Evolutionary conservation across 1,140 invertebrate genomes (phyloP), one percentile per base, ranked within the genome.

Genomic region (Gryon sp.): DNA sequence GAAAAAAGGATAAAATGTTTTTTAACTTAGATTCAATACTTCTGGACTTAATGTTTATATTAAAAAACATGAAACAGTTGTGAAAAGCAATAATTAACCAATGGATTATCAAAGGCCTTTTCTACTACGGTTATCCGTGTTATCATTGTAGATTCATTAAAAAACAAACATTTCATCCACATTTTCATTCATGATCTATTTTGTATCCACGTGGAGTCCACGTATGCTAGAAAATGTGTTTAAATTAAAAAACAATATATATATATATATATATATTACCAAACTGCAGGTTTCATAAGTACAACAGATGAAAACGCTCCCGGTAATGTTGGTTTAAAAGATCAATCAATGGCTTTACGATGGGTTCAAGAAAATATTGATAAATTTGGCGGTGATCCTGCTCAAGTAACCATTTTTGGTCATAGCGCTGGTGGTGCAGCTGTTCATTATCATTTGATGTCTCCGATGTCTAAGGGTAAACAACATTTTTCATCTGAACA

Each of bases 361-460:
- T 92, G 91, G 91, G 84, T 92, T 2, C 82, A 89, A 68, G 81
- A 90, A 16, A 92, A 92, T 53, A 91, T 92, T 26, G 60, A 86
- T 79, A 86, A 89, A 34, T 96, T 96, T 81, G 94, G 94, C 14
- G 95, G 95, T 0, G 91, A 94, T 85, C 90, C 92, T 0, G 81
- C 92, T 1, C 90, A 91, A 72, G 90, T 96, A 0, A 96, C 95
- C 0, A 83, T 97, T n/a, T 93, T 95, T 75, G 95, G 95, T 8
- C 92, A 94, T 66, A 90, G 89, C 40, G 90, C 93, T 1, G 94
- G 93, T 2, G 91, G 89, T 8, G 90, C 90, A 46, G 86, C 90
- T 50, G 90, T 90, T 22, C 82, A 91, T 63, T 84, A 85, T 12
- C 90, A 90, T 50, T 83, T 90, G 74, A 24, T 91, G 24, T 90